Conservation (phyloP, 2,888 invertebrate species). For the Protophormia terraenovae region DNA sequence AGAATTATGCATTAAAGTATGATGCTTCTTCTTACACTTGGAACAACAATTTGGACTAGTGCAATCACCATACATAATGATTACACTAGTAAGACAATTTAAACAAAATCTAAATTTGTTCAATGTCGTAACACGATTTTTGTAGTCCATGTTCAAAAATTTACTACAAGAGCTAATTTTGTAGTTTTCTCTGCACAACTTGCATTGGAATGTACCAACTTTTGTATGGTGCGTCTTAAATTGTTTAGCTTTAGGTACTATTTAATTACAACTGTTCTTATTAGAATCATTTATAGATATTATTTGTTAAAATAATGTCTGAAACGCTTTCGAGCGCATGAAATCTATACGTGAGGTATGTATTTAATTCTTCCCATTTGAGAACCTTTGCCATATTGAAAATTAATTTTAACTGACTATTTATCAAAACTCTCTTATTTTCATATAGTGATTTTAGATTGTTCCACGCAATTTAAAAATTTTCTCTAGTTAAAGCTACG, state of each 20-base stretch:
- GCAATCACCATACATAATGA: not conserved
- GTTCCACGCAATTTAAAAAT: too few relatives aligned
- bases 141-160: not conserved
- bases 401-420: not conserved
- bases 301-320: not conserved
- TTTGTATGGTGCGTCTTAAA: not conserved
- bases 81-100: not conserved
- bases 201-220: not conserved
- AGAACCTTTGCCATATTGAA: not conserved
- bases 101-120: not conserved
- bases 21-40: not conserved
- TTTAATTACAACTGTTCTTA: not conserved
- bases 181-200: not conserved
- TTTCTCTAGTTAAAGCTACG: too few relatives aligned
- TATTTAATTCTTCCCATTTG: not conserved
- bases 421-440: constrained; percentile 1
- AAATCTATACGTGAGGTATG: too few relatives aligned
- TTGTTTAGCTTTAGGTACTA: not conserved
- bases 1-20: not conserved
- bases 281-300: not conserved
- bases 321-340: too few relatives aligned
- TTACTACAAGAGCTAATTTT: not conserved
- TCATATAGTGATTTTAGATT: too few relatives aligned
- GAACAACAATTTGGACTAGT: not conserved
- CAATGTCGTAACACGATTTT: not conserved